These are phyloP conservation scores for Gymnopithys bicolor DNA, from an alignment of 2,797 vertebrate genomes.

Conservation along the genomic window DNA sequence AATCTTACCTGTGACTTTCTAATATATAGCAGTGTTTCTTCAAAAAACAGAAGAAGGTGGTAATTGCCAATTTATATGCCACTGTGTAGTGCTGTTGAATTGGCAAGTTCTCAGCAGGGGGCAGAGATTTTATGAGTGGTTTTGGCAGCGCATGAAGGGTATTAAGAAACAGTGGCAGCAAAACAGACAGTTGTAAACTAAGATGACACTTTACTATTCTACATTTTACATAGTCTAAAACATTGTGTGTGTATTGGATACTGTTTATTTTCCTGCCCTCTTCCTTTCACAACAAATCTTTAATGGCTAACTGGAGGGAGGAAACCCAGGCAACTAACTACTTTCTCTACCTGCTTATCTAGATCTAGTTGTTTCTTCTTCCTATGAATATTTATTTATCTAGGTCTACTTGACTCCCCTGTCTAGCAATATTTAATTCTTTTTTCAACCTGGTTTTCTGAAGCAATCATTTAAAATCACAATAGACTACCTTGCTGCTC, in stretches of 20 bases:
- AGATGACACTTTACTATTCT: not conserved
- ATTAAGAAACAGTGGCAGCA: not conserved
- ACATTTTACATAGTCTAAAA: not conserved
- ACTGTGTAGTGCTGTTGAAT: not conserved
- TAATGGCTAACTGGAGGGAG: not conserved
- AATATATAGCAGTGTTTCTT: not conserved
- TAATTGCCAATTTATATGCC: not conserved
- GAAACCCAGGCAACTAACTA: not conserved
- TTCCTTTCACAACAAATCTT: not conserved
- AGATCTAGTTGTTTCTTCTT: not conserved
- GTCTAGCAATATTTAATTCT: not conserved
- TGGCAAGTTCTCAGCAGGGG: not conserved
- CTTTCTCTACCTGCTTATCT: not conserved
- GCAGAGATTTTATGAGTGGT: not conserved
- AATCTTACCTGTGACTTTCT: not conserved
- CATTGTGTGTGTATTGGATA: not conserved
- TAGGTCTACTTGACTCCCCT: not conserved
- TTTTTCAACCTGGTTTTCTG: not conserved
- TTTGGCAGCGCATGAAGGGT: not conserved
- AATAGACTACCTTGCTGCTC: not conserved
- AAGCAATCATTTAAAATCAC: not conserved
- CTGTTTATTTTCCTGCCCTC: not conserved
- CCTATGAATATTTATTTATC: not conserved
- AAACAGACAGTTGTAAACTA: not conserved
- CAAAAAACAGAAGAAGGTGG: not conserved